Conservation (phyloP, 2,888 invertebrate genomes). For the Drosophila mimetica region DNA sequence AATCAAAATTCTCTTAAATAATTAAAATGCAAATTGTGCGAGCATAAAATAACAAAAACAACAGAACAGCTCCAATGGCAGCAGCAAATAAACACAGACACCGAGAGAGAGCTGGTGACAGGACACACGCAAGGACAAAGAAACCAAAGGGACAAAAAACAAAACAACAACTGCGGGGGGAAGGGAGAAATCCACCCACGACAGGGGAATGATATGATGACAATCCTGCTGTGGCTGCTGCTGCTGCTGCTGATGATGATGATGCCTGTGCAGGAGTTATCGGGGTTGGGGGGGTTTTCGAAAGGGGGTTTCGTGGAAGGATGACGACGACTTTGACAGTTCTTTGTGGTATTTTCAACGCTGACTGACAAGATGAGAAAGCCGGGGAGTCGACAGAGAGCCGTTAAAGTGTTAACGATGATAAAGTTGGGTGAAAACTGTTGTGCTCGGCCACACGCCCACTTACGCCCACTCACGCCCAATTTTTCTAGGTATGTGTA, state of each 20-base stretch:
- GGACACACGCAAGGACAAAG: slow-evolving; percentile 62
- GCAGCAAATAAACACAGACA: slow-evolving; percentile 47
- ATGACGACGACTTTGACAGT: slow-evolving; percentile 70
- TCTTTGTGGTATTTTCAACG: slow-evolving; percentile 69
- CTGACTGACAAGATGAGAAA: slow-evolving; percentile 23
- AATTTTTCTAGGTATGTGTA: neutral
- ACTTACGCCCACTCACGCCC: neutral
- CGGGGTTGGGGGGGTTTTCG: slow-evolving; percentile 9
- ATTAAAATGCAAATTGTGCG: slow-evolving; percentile 83
- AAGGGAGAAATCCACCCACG: slow-evolving; percentile 38
- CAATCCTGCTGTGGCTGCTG: slow-evolving; percentile 38
- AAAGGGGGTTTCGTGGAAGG: slow-evolving; percentile 16
- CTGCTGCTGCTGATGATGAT: slow-evolving; percentile 38
- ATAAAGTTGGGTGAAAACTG: slow-evolving; percentile 49
- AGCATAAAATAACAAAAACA: slow-evolving; percentile 66
- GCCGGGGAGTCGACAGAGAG: slow-evolving; percentile 28
- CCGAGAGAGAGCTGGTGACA: slow-evolving; percentile 51
- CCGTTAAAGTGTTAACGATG: slow-evolving; percentile 65
- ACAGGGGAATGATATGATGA: slow-evolving; percentile 61
- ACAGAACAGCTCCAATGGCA: slow-evolving; percentile 51
- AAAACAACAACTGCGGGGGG: slow-evolving; percentile 21
- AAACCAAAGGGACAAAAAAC: slow-evolving; percentile 58
- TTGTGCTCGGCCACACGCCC: slow-evolving; percentile 4
- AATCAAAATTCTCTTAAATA: slow-evolving; percentile 84
- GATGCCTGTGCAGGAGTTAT: slow-evolving; percentile 23